phyloP scores from a whole-genome alignment of 2,113 vertebrate genomes.

The Elgaria multicarinata region DNA sequence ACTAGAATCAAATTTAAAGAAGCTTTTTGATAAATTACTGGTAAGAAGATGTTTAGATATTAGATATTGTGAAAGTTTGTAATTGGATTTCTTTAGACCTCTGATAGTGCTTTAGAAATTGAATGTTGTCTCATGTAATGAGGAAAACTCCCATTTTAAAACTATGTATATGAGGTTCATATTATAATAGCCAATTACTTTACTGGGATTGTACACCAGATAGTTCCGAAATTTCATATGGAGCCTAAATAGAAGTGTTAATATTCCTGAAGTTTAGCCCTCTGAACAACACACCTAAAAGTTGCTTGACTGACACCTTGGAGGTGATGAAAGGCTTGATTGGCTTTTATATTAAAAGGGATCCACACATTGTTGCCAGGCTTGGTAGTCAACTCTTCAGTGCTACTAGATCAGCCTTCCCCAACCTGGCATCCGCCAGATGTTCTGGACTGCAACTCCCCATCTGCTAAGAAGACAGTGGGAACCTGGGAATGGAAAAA shows the following conservation, averaged over 20 bases:
- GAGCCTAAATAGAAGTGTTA: neutral
- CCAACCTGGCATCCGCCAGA: neutral
- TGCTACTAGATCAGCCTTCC: neutral
- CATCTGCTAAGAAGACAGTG: neutral
- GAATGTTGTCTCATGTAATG: accelerated
- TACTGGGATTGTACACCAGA: neutral
- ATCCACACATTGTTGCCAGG: neutral
- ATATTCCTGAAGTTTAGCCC: neutral
- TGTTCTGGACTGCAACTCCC: neutral
- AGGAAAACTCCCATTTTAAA: neutral
- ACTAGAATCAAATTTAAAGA: constrained; percentile 94
- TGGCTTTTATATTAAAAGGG: neutral
- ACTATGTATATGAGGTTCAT: neutral
- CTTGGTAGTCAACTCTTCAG: neutral
- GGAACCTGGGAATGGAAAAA: neutral
- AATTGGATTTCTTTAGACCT: neutral
- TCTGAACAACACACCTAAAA: neutral
- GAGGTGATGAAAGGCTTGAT: neutral
- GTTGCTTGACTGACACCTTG: neutral
- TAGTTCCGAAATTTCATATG: neutral
- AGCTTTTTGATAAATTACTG: constrained; percentile 95
- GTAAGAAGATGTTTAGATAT: constrained; percentile 78
- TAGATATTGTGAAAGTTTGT: neutral
- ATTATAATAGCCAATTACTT: neutral
- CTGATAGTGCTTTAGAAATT: neutral